Conservation (phyloP, 2,888 invertebrate species). For the Anagyrus pseudococci region DNA sequence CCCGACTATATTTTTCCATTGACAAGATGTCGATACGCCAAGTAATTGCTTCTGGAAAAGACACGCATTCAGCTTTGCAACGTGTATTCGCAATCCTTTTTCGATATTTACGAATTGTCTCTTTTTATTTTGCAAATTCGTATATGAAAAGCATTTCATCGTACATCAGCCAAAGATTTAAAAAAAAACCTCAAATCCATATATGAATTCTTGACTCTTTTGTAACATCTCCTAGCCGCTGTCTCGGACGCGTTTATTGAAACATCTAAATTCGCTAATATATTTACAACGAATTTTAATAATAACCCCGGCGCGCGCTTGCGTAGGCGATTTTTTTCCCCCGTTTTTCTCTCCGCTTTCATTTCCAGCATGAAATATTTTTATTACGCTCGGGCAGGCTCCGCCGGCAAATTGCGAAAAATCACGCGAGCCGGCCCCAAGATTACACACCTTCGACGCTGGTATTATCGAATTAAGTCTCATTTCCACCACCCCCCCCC, state of each 20-base stretch:
- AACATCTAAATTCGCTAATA: neutral
- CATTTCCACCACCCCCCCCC: constrained; percentile 19
- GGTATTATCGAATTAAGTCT: constrained; percentile 47
- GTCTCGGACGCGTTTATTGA: no score
- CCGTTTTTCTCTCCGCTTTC: neutral
- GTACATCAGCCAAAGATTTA: no score
- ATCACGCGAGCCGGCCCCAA: constrained; percentile 49
- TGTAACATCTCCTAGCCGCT: no score
- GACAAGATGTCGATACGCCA: constrained; percentile 33
- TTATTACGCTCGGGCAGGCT: neutral
- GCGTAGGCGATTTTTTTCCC: neutral
- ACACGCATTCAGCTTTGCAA: constrained; percentile 17
- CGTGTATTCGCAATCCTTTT: constrained; percentile 11
- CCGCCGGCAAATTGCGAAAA: constrained; percentile 49
- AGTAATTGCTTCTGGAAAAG: constrained; percentile 28
- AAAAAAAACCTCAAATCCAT: no score
- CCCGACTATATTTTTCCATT: constrained; percentile 14
- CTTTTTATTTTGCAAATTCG: neutral
- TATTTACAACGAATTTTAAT: neutral
- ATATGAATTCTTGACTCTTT: no score
- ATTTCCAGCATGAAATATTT: constrained; percentile 11
- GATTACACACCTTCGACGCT: constrained; percentile 42
- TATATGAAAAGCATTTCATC: constrained; percentile 9
- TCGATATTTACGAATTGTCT: constrained; percentile 19
- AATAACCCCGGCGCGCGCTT: neutral